Conservation (phyloP, 1,140 invertebrate species). For the Ostrea denselamellosa region DNA sequence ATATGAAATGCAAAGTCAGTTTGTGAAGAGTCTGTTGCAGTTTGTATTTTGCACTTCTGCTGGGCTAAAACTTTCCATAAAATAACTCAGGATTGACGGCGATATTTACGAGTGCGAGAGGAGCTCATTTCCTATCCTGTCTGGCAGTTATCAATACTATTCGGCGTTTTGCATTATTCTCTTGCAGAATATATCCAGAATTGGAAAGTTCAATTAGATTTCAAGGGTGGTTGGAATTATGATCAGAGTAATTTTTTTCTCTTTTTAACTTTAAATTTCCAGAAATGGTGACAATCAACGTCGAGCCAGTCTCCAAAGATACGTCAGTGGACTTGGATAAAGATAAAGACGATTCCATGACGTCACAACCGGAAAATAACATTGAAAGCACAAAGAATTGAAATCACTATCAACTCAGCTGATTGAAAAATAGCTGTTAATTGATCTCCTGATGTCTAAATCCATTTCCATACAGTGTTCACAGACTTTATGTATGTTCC, state of each 20-base stretch:
- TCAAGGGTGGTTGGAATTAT: not conserved
- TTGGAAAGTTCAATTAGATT: not conserved
- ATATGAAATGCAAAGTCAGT: too few species aligned
- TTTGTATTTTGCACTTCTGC: too few species aligned
- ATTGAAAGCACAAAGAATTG: not conserved
- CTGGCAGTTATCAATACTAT: not conserved
- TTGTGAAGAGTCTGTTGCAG: too few species aligned
- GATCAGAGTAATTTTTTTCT: not conserved
- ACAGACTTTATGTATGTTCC: too few species aligned
- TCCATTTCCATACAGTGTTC: not conserved
- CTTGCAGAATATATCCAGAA: not conserved
- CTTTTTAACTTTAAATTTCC: not conserved
- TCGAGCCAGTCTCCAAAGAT: not conserved
- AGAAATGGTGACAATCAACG: constrained; percentile 30
- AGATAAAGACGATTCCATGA: constrained; percentile 23
- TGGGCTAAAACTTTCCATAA: too few species aligned
- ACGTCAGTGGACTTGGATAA: not conserved
- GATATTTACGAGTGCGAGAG: not conserved
- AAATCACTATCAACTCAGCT: not conserved
- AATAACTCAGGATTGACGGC: too few species aligned
- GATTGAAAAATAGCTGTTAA: not conserved
- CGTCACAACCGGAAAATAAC: not conserved
- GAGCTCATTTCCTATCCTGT: not conserved
- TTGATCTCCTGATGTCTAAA: not conserved
- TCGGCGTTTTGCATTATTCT: not conserved